These are phyloP conservation scores for Microplitis manilae DNA, from an alignment of 2,888 invertebrate species.

Conservation along the genomic window DNA sequence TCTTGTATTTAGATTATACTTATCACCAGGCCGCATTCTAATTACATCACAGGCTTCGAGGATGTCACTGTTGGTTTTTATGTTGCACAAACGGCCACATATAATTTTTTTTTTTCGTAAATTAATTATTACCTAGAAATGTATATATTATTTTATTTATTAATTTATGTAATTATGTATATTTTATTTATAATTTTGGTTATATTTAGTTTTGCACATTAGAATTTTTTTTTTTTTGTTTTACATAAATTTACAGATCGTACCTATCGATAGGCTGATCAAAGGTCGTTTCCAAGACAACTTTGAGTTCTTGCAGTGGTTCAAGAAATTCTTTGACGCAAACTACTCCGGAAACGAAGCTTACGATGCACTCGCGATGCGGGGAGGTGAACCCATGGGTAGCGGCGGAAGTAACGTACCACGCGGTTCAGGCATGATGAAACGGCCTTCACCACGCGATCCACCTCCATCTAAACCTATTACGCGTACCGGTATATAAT, in stretches of 20 bases:
- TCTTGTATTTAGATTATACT: conserved; percentile 35
- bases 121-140: background rate
- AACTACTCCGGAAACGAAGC: conserved; percentile 93
- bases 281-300: conserved; percentile 99
- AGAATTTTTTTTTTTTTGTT: conserved; percentile 52
- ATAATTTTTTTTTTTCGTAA: background rate
- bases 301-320: conserved; percentile 99
- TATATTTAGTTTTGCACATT: conserved; percentile 36
- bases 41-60: conserved; percentile 26
- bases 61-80: conserved; percentile 47
- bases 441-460: conserved; percentile 72
- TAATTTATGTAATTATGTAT: conserved; percentile 42
- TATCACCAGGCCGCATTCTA: conserved; percentile 20
- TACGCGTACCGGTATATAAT: conserved; percentile 75
- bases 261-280: conserved; percentile 94
- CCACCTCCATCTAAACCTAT: conserved; percentile 74
- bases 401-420: conserved; percentile 79
- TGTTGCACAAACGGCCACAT: conserved; percentile 21
- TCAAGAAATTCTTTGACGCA: conserved; percentile 99
- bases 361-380: conserved; percentile 90
- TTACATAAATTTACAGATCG: conserved; percentile 77
- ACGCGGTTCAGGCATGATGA: conserved; percentile 72
- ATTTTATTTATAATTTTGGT: conserved; percentile 39
- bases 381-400: conserved; percentile 90
- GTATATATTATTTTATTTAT: conserved; percentile 25